A percentile compares a stretch with the other conserved stretches of the same genome.
These are phyloP conservation scores for Tarsius wallacei DNA, from an alignment of 2,797 vertebrate genomes.

Conservation along the genomic window DNA sequence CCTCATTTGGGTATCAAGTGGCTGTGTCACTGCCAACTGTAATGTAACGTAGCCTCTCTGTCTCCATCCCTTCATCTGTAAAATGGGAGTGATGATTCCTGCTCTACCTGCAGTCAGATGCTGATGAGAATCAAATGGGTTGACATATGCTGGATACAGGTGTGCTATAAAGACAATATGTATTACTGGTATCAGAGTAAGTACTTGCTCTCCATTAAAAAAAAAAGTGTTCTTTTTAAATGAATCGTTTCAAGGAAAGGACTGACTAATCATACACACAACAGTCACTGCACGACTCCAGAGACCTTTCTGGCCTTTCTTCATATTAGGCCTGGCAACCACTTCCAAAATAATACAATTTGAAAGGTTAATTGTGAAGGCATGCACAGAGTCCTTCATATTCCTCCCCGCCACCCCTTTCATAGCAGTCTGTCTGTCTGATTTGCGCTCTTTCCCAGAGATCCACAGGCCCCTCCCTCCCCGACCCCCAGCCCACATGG, in stretches of 20 bases:
- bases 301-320: background rate
- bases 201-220: background rate
- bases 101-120: background rate
- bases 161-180: background rate
- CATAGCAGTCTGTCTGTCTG: constrained; percentile 33
- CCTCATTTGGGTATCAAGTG: background rate
- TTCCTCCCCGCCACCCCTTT: background rate
- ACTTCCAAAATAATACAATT: background rate
- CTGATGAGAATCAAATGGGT: background rate
- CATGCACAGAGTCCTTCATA: background rate
- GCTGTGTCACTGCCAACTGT: background rate
- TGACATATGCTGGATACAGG: background rate
- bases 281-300: background rate
- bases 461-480: constrained; percentile 19
- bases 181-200: no score
- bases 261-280: background rate
- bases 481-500: constrained; percentile 28
- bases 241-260: background rate
- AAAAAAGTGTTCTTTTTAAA: background rate
- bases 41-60: rapidly evolving
- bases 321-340: background rate
- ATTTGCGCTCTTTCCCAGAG: background rate
- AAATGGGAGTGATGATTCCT: background rate
- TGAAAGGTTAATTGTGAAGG: background rate
- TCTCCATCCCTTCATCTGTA: background rate